A percentile compares a stretch with the other conserved stretches of the same genome.
Conservation (phyloP, 2,888 invertebrate species). For the Caenorhabditis sp. region DNA sequence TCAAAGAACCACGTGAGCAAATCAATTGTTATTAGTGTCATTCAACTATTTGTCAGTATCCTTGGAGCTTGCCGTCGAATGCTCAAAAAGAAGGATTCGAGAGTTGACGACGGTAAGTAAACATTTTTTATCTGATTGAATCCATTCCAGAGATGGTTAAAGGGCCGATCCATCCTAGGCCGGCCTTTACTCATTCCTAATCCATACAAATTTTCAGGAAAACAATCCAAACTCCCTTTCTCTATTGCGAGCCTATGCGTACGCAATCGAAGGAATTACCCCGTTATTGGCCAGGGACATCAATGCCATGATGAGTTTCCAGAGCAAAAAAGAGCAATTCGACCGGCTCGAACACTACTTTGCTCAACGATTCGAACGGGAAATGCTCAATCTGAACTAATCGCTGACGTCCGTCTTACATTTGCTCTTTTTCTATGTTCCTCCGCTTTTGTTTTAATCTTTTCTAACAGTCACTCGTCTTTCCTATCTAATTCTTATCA, state of each 20-base stretch:
- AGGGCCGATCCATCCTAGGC: too few relatives aligned
- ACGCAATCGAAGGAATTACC: neutral
- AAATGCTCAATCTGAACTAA: neutral
- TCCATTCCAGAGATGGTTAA: too few relatives aligned
- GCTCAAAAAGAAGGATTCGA: neutral
- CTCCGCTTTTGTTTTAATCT: too few relatives aligned
- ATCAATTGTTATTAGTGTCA: too few relatives aligned
- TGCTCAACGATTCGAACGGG: neutral
- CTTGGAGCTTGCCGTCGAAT: neutral
- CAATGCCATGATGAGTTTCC: neutral
- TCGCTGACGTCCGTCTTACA: neutral
- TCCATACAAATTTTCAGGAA: too few relatives aligned
- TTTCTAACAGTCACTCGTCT: too few relatives aligned
- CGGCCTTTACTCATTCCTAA: too few relatives aligned
- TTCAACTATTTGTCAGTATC: neutral
- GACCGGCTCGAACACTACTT: neutral
- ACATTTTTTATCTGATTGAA: too few relatives aligned
- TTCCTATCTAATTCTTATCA: too few relatives aligned
- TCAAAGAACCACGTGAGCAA: too few relatives aligned
- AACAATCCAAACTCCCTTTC: neutral
- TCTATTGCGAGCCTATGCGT: neutral
- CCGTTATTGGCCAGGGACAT: neutral
- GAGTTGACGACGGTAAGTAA: neutral
- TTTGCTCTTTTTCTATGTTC: too few relatives aligned
- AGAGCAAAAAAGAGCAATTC: neutral